Percentiles rank a stretch among this genome's conserved stretches.
Evolutionary conservation across 2,797 vertebrate species (phyloP).

Genomic region (Nothura maculosa): DNA sequence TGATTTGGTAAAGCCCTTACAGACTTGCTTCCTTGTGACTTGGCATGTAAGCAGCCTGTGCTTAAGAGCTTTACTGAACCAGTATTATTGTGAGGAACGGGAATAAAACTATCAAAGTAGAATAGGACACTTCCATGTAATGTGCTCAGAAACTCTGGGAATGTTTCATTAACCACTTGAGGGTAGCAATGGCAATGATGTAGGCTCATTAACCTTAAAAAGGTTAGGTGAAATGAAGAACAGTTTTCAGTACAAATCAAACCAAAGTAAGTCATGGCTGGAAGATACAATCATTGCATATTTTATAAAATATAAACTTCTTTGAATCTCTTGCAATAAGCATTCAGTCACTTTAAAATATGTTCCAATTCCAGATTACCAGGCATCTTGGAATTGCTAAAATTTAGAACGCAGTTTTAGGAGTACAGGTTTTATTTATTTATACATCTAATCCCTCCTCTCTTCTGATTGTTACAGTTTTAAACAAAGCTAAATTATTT

Average conservation of each 20-base stretch:
- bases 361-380: background rate
- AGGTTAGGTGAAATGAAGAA: background rate
- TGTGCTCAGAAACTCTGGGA: background rate
- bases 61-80: background rate
- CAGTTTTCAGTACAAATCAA: background rate
- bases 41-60: background rate
- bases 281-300: background rate
- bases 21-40: background rate
- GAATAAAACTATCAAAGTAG: background rate
- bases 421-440: background rate
- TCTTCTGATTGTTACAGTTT: background rate
- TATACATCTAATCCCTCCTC: background rate
- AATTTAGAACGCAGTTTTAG: background rate
- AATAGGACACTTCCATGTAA: background rate
- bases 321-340: background rate
- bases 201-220: background rate
- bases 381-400: background rate
- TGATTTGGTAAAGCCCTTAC: background rate
- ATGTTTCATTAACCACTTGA: fast-evolving
- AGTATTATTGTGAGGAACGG: background rate
- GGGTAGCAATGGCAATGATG: fast-evolving
- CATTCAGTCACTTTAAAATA: background rate
- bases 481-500: background rate
- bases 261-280: background rate
- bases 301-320: background rate